Conservation (phyloP, 2,113 vertebrate species). For the Aldabrachelys gigantea region DNA sequence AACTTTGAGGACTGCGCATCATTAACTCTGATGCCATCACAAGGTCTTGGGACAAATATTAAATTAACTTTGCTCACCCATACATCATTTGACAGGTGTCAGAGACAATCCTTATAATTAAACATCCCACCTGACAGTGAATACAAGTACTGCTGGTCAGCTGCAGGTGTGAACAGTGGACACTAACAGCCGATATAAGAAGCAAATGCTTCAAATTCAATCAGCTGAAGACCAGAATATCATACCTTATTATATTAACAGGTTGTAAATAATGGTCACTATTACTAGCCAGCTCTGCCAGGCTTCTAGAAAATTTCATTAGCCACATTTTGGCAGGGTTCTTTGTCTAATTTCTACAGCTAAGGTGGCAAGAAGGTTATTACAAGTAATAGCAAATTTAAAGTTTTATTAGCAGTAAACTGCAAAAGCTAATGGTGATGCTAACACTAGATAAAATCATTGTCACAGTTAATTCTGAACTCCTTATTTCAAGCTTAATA, state of each 20-base stretch:
- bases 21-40: conserved; percentile 24
- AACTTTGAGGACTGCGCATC: conserved; percentile 2
- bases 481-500: conserved; percentile 90
- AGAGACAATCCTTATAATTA: conserved; percentile 10
- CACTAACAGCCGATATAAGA: conserved; percentile 5
- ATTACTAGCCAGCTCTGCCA: conserved; percentile 66
- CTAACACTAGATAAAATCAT: conserved; percentile 85
- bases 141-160: conserved; percentile 43
- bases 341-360: conserved; percentile 81
- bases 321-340: conserved; percentile 74
- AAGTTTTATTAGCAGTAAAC: conserved; percentile 90
- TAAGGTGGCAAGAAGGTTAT: conserved; percentile 87
- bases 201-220: conserved; percentile 73
- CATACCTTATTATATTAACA: conserved; percentile 54
- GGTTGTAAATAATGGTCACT: conserved; percentile 73
- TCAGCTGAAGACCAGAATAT: conserved; percentile 42
- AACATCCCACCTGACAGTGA: conserved; percentile 18
- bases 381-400: conserved; percentile 86
- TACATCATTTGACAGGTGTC: conserved; percentile 30
- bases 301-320: conserved; percentile 77
- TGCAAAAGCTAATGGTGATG: conserved; percentile 85
- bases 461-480: conserved; percentile 90
- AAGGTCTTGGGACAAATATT: conserved; percentile 8
- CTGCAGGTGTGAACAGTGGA: conserved; percentile 40
- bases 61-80: conserved; percentile 17